phyloP scores from a whole-genome alignment of 1,140 invertebrate genomes.

The Oryzaephilus surinamensis region DNA sequence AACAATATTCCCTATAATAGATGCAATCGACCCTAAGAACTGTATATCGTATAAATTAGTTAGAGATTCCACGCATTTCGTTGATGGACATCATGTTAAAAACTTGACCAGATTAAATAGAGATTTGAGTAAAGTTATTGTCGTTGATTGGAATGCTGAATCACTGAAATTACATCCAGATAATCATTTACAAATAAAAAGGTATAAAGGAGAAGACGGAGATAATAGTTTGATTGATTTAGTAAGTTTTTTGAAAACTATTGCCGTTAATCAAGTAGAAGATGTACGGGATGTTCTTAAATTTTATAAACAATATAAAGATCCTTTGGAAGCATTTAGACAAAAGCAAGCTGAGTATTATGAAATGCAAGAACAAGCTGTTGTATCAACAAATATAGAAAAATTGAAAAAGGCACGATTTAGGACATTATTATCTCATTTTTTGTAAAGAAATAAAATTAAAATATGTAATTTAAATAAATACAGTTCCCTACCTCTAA shows the following conservation, averaged over 20 bases:
- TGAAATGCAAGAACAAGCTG: slow-evolving; percentile 51
- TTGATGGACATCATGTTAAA: slow-evolving; percentile 92
- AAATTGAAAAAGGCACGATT: too few species aligned
- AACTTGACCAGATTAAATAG: slow-evolving; percentile 90
- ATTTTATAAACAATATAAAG: slow-evolving; percentile 89
- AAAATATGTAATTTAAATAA: too few species aligned
- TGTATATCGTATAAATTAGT: slow-evolving; percentile 86
- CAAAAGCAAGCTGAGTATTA: slow-evolving; percentile 73
- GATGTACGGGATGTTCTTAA: slow-evolving; percentile 89
- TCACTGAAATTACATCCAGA: slow-evolving; percentile 80
- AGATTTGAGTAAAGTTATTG: slow-evolving; percentile 91
- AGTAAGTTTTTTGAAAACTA: slow-evolving; percentile 74
- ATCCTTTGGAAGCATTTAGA: slow-evolving; percentile 84
- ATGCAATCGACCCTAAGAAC: slow-evolving; percentile 83
- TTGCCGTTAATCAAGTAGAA: slow-evolving; percentile 74
- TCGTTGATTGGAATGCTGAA: slow-evolving; percentile 88
- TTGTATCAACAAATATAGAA: too few species aligned
- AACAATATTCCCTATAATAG: slow-evolving; percentile 79
- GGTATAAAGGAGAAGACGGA: slow-evolving; percentile 89
- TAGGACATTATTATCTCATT: too few species aligned
- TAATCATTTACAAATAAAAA: slow-evolving; percentile 78
- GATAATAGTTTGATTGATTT: slow-evolving; percentile 84
- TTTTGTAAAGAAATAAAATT: too few species aligned
- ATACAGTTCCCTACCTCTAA: too few species aligned
- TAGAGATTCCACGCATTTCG: slow-evolving; percentile 92